These are phyloP conservation scores for Grantiella picta DNA, from an alignment of 2,113 vertebrate genomes.

Conservation along the genomic window DNA sequence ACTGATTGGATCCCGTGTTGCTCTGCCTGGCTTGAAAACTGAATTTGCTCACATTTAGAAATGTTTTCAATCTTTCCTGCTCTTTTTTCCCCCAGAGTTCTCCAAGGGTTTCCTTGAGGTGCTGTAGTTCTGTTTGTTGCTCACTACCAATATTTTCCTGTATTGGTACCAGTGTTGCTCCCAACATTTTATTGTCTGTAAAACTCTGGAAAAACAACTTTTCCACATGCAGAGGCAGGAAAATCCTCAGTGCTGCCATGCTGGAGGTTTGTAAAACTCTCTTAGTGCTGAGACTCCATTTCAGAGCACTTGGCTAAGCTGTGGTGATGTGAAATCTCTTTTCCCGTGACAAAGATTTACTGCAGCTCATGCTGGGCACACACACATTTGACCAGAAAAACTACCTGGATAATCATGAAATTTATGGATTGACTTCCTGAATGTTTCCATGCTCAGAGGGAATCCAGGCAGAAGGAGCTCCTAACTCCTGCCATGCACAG, in stretches of 20 bases:
- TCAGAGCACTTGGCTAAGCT: background rate
- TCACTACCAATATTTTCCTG: too few relatives aligned
- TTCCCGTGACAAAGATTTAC: background rate
- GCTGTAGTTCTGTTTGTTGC: background rate
- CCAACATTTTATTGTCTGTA: background rate
- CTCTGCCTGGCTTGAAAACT: background rate
- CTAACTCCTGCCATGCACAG: background rate
- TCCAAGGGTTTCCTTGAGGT: fast-evolving
- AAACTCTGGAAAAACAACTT: background rate
- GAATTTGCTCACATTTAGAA: fast-evolving
- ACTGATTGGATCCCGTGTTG: background rate
- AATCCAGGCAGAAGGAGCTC: background rate
- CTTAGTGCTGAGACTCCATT: fast-evolving
- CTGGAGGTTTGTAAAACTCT: background rate
- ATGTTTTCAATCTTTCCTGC: background rate
- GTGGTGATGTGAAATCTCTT: background rate
- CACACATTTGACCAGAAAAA: background rate
- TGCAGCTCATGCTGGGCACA: fast-evolving
- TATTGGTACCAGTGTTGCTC: background rate
- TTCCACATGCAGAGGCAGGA: fast-evolving
- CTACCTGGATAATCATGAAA: background rate
- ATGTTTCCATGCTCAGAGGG: background rate
- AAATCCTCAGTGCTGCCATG: background rate
- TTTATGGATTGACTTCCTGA: background rate
- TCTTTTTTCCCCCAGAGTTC: background rate